Conservation (phyloP, 2,797 vertebrate species). For the Harpagifer antarcticus region DNA sequence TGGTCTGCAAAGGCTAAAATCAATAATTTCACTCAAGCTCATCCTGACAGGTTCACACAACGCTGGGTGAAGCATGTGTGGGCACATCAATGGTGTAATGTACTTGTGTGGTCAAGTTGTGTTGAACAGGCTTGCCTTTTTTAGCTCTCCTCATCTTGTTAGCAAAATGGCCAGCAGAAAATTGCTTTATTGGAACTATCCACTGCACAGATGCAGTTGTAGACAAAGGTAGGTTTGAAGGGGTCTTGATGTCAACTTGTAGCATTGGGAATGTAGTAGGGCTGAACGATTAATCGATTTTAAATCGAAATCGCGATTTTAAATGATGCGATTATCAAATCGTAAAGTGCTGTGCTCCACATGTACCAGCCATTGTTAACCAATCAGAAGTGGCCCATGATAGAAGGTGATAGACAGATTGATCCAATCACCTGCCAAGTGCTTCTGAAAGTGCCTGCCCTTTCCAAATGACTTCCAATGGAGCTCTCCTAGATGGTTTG, state of each 20-base stretch:
- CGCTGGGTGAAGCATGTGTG: slow-evolving; percentile 42
- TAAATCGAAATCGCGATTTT: no score
- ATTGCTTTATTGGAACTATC: background rate
- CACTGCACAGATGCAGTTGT: background rate
- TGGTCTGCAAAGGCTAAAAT: no score
- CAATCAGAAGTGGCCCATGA: no score
- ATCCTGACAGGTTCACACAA: slow-evolving; percentile 21
- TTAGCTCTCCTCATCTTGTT: slow-evolving; percentile 6
- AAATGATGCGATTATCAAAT: no score
- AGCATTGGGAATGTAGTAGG: background rate
- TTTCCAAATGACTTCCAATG: no score
- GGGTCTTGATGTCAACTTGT: background rate
- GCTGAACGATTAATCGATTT: no score
- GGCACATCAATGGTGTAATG: slow-evolving; percentile 37
- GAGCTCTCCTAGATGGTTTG: no score
- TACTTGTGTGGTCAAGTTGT: slow-evolving; percentile 19
- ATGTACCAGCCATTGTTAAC: no score
- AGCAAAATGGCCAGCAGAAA: slow-evolving; percentile 18
- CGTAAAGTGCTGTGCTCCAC: no score
- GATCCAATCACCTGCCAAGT: no score
- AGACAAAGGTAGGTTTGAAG: background rate
- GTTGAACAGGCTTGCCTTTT: background rate
- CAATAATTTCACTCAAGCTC: background rate
- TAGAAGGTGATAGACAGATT: no score
- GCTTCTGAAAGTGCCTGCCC: no score